phyloP scores from a whole-genome alignment of 2,888 invertebrate genomes.

The Reticulitermes lucifugus region DNA sequence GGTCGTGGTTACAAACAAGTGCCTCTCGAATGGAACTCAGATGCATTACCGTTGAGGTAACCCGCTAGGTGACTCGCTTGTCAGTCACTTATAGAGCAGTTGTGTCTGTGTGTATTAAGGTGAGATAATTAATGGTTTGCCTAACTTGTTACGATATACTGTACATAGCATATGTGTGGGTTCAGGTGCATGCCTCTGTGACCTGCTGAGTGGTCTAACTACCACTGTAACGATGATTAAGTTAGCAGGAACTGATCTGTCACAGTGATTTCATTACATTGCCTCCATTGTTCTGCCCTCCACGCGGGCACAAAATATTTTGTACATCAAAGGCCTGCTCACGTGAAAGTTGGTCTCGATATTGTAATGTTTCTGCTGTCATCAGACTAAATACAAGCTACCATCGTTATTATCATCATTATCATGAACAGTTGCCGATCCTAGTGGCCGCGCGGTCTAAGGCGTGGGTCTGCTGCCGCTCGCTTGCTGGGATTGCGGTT shows the following conservation, averaged over 20 bases:
- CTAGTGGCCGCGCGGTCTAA: too few relatives aligned
- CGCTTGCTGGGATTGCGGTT: too few relatives aligned
- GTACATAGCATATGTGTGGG: background rate
- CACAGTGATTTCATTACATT: constrained; percentile 5
- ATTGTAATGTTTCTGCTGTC: background rate
- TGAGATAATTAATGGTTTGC: background rate
- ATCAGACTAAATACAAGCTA: background rate
- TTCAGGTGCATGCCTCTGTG: background rate
- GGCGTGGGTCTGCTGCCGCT: too few relatives aligned
- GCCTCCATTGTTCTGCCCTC: background rate
- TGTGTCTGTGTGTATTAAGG: background rate
- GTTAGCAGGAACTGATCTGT: constrained; percentile 18
- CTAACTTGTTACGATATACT: background rate
- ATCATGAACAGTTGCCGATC: too few relatives aligned
- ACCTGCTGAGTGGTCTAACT: background rate
- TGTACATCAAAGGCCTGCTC: background rate
- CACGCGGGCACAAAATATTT: background rate
- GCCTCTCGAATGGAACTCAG: too few relatives aligned
- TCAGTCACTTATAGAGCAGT: too few relatives aligned
- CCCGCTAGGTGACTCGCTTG: too few relatives aligned
- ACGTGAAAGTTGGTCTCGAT: background rate
- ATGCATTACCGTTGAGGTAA: too few relatives aligned
- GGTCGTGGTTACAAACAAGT: too few relatives aligned
- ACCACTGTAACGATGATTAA: background rate
- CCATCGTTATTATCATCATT: too few relatives aligned